Conservation (phyloP, 2,113 vertebrate genomes). For the Labeo rohita region DNA sequence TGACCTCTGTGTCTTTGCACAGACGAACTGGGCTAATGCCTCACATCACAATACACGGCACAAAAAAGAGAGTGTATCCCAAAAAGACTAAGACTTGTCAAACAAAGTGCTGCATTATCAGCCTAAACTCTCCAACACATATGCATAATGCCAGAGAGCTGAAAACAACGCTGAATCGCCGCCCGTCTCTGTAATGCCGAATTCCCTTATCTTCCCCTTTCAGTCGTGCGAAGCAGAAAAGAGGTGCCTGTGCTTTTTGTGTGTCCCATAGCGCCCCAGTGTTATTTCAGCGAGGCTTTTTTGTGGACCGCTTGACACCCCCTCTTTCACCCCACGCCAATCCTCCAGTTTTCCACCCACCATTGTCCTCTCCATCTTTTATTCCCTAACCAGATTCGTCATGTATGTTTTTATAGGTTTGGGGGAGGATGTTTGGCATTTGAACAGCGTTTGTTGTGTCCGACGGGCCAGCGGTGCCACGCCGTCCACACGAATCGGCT, state of each 20-base stretch:
- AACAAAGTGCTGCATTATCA: conserved; percentile 80
- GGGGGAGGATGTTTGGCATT: conserved; percentile 68
- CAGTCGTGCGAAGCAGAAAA: conserved; percentile 76
- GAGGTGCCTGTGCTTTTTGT: conserved; percentile 76
- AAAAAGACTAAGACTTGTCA: conserved; percentile 77
- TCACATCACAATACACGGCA: conserved; percentile 66
- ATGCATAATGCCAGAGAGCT: conserved; percentile 75
- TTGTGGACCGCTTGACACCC: conserved; percentile 77
- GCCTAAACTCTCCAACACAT: conserved; percentile 75
- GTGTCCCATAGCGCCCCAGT: conserved; percentile 71
- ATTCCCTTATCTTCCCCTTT: conserved; percentile 81
- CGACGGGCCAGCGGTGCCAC: conserved; percentile 59
- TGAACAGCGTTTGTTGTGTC: conserved; percentile 67
- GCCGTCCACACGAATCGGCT: conserved; percentile 60
- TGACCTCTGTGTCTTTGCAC: conserved; percentile 72
- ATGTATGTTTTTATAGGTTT: conserved; percentile 65
- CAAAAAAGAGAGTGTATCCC: conserved; percentile 64
- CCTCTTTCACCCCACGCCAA: conserved; percentile 59
- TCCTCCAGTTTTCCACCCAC: conserved; percentile 46
- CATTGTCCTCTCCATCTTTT: conserved; percentile 75
- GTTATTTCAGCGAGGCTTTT: conserved; percentile 79
- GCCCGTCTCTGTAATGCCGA: conserved; percentile 73
- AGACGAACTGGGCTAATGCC: conserved; percentile 69
- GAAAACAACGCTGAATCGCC: conserved; percentile 57
- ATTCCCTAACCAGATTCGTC: conserved; percentile 80